These are phyloP conservation scores for Salticus scenicus DNA, from an alignment of 2,888 invertebrate species.

Conservation along the genomic window DNA sequence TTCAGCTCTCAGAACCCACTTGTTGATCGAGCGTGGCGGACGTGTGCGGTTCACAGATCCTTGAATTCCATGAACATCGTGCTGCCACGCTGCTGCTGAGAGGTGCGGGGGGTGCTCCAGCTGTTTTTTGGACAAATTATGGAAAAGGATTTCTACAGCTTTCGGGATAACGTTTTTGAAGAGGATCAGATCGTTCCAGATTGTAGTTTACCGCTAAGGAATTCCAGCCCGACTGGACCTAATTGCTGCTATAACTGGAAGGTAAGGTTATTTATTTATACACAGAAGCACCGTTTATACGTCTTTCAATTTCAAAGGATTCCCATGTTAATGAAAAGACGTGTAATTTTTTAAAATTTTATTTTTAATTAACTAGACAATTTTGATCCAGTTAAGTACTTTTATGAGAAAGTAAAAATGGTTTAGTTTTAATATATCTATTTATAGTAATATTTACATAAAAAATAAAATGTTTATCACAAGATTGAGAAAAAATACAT, in stretches of 20 bases:
- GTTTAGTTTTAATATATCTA: too few species aligned
- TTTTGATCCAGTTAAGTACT: too few species aligned
- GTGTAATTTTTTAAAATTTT: too few species aligned
- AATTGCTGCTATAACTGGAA: conserved; percentile 17
- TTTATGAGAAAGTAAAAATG: too few species aligned
- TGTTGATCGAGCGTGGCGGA: not conserved
- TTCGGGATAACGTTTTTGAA: conserved; percentile 60
- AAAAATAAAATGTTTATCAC: too few species aligned
- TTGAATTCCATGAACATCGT: not conserved
- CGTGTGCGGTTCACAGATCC: not conserved
- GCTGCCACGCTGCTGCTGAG: not conserved
- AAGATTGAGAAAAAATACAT: too few species aligned
- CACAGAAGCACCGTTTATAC: too few species aligned
- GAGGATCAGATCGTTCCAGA: conserved; percentile 71
- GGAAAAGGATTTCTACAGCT: conserved; percentile 52
- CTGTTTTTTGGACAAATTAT: conserved; percentile 19
- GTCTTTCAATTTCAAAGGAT: too few species aligned
- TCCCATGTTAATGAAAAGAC: too few species aligned
- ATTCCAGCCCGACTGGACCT: not conserved
- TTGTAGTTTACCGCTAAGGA: conserved; percentile 26
- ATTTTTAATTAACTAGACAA: too few species aligned
- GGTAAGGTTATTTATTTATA: conserved; percentile 12
- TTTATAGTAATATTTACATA: too few species aligned
- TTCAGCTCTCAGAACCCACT: not conserved
- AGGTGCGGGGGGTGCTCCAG: not conserved